Evolutionary conservation across 2,888 invertebrate genomes (phyloP).

Genomic region (Pachydiplax longipennis): DNA sequence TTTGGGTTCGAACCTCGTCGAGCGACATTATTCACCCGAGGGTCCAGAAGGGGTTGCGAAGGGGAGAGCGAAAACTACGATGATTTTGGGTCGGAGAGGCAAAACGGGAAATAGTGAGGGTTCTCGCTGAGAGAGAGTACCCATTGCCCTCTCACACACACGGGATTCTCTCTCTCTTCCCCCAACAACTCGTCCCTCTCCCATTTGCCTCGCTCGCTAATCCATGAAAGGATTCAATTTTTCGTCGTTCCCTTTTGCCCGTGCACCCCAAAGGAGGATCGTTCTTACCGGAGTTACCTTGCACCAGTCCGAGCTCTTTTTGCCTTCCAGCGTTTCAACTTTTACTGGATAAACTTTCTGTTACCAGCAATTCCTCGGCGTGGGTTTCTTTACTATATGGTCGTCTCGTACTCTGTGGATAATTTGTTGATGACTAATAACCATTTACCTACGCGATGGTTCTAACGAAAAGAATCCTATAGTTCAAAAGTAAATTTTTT

Average conservation of each 20-base stretch:
- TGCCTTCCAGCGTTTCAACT: too few species aligned
- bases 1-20: conserved; percentile 16
- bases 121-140: not conserved
- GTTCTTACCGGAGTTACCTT: not conserved
- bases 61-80: not conserved
- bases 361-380: too few species aligned
- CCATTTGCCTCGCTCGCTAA: not conserved
- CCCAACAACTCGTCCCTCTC: not conserved
- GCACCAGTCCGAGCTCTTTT: too few species aligned
- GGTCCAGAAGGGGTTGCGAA: not conserved
- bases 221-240: conserved; percentile 25
- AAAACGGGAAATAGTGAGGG: not conserved
- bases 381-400: too few species aligned
- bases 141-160: not conserved
- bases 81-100: not conserved
- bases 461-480: too few species aligned
- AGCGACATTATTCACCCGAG: not conserved
- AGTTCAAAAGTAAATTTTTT: too few species aligned
- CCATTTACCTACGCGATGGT: too few species aligned
- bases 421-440: too few species aligned
- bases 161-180: not conserved
- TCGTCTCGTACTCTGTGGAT: not conserved
- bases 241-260: not conserved
- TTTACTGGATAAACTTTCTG: too few species aligned
- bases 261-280: not conserved